Evolutionary conservation across 2,888 invertebrate genomes (phyloP), one percentile per base, ranked within the genome.

Genomic region (Lithophane ornitopus): DNA sequence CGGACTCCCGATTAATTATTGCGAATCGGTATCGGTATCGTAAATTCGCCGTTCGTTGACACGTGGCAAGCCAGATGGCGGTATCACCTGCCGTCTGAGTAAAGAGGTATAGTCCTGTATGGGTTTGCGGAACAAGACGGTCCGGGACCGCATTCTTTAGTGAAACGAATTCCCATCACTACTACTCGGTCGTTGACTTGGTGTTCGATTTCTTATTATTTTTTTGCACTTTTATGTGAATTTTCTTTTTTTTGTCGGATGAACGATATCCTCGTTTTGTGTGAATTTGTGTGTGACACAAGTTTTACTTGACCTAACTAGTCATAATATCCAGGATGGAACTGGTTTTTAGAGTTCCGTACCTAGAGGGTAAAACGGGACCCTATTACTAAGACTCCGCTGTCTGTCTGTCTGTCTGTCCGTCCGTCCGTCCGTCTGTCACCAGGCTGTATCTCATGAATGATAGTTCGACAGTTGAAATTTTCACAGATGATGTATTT

Each of bases 11-110:
- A 91, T 92, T 92, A 91, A 91, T 92, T 90, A 92, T 92, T 91
- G 92, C 89, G 89, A 91, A 92, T 92, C 90, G 91, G 80, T 90
- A 92, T 92, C 90, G 91, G 80, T 90, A 89, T 85, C 82, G 56
- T 76, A 70, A 76, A 85, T 88, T 84, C 70, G 81, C 72, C 82
- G 86, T 84, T 81, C 87, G 88, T 93, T 93, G 94, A 93, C 95
- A 94, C 95, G 95, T 94, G 95, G 92, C 89, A 75, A 79, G 89
- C 94, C 96, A 95, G 94, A 94, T 95, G 95, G 91, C 80, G 84
- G 84, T 87, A 92, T 94, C 95, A 95, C 95, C 96, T 95, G 95
- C 88, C 93, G 88, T 81, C 83, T 84, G 85, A 86, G 86, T 85
- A 89, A 87, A 87, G 88, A 88, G 84, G 88, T 87, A 84, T 82